These are phyloP conservation scores for Danaus melanippus DNA, from an alignment of 1,140 invertebrate species.

Conservation along the genomic window DNA sequence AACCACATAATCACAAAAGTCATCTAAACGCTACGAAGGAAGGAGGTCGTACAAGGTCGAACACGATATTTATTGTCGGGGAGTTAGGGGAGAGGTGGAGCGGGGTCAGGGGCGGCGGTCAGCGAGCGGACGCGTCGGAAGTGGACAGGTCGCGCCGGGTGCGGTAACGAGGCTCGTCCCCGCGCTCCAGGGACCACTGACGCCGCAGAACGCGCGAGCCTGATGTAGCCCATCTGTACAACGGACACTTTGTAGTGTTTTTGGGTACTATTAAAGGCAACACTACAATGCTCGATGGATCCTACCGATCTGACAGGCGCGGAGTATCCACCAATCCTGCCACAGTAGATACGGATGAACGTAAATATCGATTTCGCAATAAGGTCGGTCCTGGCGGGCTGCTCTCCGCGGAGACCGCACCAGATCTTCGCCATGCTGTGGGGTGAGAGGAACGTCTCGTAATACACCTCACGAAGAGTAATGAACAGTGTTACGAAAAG, in stretches of 20 bases:
- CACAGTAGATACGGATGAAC: constrained; percentile 27
- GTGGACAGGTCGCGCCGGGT: constrained; percentile 23
- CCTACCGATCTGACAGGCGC: constrained; percentile 22
- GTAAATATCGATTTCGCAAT: constrained; percentile 26
- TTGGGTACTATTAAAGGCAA: not conserved
- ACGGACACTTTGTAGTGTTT: not conserved
- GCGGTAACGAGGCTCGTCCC: constrained; percentile 36
- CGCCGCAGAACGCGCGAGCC: constrained; percentile 36
- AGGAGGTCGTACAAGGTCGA: constrained; percentile 17
- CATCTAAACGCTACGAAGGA: constrained; percentile 23
- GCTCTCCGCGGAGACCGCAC: constrained; percentile 44
- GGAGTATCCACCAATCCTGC: constrained; percentile 21
- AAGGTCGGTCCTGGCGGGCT: constrained; percentile 31
- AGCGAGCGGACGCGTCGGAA: constrained; percentile 15
- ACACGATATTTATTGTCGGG: constrained; percentile 45
- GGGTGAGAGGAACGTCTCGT: not conserved
- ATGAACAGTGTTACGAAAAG: not conserved
- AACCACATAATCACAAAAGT: constrained; percentile 26
- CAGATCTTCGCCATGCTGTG: constrained; percentile 38
- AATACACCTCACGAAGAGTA: not conserved
- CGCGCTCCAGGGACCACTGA: constrained; percentile 53
- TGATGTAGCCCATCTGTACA: constrained; percentile 24
- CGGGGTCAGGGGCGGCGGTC: constrained; percentile 9
- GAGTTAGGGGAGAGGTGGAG: constrained; percentile 7
- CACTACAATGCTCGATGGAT: not conserved